Base-by-base conservation (phyloP, 92 coral and sea anemone genomes). In the Pocillopora grandis region DNA sequence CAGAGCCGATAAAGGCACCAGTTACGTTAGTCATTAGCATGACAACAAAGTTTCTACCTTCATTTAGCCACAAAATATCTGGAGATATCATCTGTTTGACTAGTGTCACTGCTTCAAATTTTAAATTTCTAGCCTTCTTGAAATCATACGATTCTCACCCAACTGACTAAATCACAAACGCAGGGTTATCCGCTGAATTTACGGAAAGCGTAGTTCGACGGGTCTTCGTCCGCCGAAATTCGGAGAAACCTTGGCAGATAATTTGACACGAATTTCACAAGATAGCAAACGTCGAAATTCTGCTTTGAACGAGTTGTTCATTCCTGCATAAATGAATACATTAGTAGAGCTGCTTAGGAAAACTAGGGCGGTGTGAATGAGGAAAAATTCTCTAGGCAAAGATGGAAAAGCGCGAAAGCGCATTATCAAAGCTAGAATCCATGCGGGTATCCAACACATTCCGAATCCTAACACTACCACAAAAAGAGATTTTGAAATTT, bases 321-420 rank as follows among this genome's bases (percentile, higher is more conserved):
- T 87, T 27, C 90, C 90, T 0, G 90, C 90, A 84, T 87, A 87
- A 71, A 87, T 87, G 13, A 87, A 87, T 2, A 85, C 87, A 65
- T 87, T 87, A 27, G 80, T 87, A 11, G 90, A 82, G 33, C 90
- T 87, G 87, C 90, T 87, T 2, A 87, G 82, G 21, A 87, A 87
- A 8, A 87, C 80, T 15, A 85, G 52, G 10, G 76, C 80, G 10
- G 80, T 76, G 79, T 85, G 85, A 27, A 83, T 58, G 0, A 82
- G 66, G 49, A 42, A 71, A 60, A 37, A 10, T 16, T 75, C 79
- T 21, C 27, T 42, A n/a, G 77, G 86, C 6, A 82, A 66, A 9
- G 77, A 21, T 8, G 86, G 86, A n/a, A 82, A 64, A 6, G 74
- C 73, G 19, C 62, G 1, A 56, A 87, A 87, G 9, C 90, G 83